A percentile compares a stretch with the other conserved stretches of the same genome.
These are phyloP conservation scores for Podarcis lilfordi DNA, from an alignment of 2,797 vertebrate genomes.

Conservation along the genomic window DNA sequence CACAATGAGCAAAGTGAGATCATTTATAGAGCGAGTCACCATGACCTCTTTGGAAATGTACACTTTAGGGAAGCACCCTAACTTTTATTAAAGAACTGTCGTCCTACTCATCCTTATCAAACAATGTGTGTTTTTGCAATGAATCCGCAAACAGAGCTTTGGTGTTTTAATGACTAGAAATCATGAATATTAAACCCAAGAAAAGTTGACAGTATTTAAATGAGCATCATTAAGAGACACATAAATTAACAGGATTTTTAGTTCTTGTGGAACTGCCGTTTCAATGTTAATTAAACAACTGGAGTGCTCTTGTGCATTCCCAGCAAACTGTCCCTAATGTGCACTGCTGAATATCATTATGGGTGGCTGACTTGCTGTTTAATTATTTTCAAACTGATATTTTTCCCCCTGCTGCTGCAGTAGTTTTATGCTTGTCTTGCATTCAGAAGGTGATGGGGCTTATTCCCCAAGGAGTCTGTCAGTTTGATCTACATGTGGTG, in stretches of 20 bases:
- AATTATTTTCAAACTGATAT: constrained; percentile 85
- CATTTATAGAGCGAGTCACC: constrained; percentile 62
- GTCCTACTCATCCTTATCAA: constrained; percentile 72
- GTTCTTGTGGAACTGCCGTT: constrained; percentile 83
- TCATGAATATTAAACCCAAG: constrained; percentile 84
- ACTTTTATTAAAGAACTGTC: constrained; percentile 66
- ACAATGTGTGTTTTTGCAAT: constrained; percentile 68
- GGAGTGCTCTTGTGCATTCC: constrained; percentile 81
- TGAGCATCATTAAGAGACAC: constrained; percentile 87
- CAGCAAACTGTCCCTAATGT: constrained; percentile 84
- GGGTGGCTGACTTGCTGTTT: constrained; percentile 86
- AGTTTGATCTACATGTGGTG: constrained; percentile 75
- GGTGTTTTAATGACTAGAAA: constrained; percentile 81
- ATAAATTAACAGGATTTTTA: constrained; percentile 88
- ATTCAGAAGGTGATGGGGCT: constrained; percentile 80
- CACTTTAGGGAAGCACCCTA: constrained; percentile 51
- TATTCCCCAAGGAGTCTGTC: constrained; percentile 74
- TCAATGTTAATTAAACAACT: constrained; percentile 88
- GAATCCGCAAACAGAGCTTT: constrained; percentile 62
- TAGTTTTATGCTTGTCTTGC: constrained; percentile 84
- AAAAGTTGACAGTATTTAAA: constrained; percentile 88
- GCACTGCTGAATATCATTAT: constrained; percentile 86
- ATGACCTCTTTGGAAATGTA: constrained; percentile 53
- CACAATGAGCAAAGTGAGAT: constrained; percentile 57
- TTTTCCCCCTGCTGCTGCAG: constrained; percentile 74